A percentile compares a stretch with the other conserved stretches of the same genome.
These are phyloP conservation scores for Exephanes ischioxanthus DNA, from an alignment of 2,888 invertebrate species.

Conservation along the genomic window DNA sequence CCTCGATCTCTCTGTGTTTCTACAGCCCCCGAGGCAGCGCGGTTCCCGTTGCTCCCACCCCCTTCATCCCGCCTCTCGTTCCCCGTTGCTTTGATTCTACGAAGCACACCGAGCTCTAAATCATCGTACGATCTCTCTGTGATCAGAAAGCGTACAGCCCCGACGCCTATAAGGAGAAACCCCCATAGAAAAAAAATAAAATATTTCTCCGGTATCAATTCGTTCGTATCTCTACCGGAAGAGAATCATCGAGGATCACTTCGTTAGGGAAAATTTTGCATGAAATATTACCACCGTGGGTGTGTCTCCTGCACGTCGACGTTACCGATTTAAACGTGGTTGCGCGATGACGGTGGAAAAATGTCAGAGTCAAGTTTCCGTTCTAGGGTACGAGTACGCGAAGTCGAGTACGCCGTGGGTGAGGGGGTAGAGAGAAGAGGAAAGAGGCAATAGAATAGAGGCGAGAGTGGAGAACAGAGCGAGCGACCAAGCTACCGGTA, in stretches of 20 bases:
- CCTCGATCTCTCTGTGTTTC: constrained; percentile 70
- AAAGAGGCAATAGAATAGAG: constrained; percentile 53
- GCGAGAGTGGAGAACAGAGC: constrained; percentile 58
- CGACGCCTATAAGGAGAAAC: constrained; percentile 14
- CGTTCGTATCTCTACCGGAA: constrained; percentile 55
- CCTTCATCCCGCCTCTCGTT: constrained; percentile 30
- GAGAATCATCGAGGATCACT: constrained; percentile 59
- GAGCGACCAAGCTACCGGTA: constrained; percentile 75
- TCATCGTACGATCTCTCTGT: constrained; percentile 65
- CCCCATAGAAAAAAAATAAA: constrained; percentile 30
- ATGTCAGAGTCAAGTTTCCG: constrained; percentile 68
- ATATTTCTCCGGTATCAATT: constrained; percentile 55
- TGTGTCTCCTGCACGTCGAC: constrained; percentile 10
- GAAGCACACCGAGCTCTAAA: constrained; percentile 58
- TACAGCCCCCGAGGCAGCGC: constrained; percentile 60
- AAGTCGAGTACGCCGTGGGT: constrained; percentile 49
- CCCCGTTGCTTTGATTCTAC: constrained; percentile 60
- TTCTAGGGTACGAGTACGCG: constrained; percentile 57
- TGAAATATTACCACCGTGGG: constrained; percentile 48
- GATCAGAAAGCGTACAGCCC: constrained; percentile 62
- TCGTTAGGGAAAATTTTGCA: constrained; percentile 56
- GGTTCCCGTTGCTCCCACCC: constrained; percentile 53
- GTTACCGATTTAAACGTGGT: constrained; percentile 3
- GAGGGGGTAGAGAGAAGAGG: constrained; percentile 43
- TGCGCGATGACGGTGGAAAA: constrained; percentile 41